Base-by-base conservation (phyloP, 2,888 invertebrate genomes). In the Euzetes globulus region DNA sequence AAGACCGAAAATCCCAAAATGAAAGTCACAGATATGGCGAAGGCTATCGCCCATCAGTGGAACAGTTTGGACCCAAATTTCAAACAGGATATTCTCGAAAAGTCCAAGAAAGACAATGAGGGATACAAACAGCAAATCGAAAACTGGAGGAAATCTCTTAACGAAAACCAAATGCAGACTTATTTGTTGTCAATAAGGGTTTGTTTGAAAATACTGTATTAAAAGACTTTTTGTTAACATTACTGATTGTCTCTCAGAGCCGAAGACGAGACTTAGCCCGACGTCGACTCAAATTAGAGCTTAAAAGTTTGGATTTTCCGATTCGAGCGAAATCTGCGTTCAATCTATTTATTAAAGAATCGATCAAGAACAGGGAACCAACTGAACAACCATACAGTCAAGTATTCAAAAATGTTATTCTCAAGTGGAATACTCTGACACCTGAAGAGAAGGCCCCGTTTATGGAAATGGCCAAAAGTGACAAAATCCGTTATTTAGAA, bases 231-330 rank as follows among this genome's bases (percentile, higher is more conserved):
- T 17, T 11, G 4, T n/a, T 60, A 11, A 27, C 1, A 55, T 7
- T 55, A n/a, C 15, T 65, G 2, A 17, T 73, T 65, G 33, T 41
- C 1, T 47, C 15, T 50, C n/a, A 74, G 74, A 33, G n/a, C 9
- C 41, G 71, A 52, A 41, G 19, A 11, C 52, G 37, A 65, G n/a
- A 5, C 0, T 22, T 71, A 25, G 58, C 55, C 25, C 33, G 45
- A 63, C 60, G 45, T 45, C 71, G 74, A 13, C 58, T 74, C 19
- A 74, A 71, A 17, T 17, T 17, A 41, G 33, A 74, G 50, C 60
- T 74, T 5, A 71, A 71, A 19, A 17, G 37, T 29, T 45, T 74
- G 37, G 37, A 74, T 37, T 74, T 41, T 29, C 74, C 74, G 45
- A 55, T n/a, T n/a, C 15, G 72, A 15, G 15, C 74, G 15, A 33